Conservation (phyloP, 2,113 vertebrate genomes). For the Brevimyrus niger region DNA sequence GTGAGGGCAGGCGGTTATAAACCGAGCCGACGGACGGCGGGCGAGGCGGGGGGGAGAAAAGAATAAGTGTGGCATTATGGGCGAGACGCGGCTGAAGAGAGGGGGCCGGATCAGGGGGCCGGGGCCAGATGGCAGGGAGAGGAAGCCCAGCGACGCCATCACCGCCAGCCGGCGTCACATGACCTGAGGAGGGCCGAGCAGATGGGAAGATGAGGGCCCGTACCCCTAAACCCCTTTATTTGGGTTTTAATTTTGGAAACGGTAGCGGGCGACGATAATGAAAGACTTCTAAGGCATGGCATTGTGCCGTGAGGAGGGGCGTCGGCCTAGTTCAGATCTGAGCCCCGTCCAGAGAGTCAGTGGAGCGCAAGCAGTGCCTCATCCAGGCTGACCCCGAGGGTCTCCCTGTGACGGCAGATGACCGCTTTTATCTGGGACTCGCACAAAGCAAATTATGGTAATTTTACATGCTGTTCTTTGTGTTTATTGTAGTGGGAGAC, state of each 20-base stretch:
- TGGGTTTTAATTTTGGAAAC: slow-evolving; percentile 45
- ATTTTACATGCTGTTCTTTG: neutral
- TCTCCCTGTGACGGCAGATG: neutral
- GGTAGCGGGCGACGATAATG: neutral
- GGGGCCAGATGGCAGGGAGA: slow-evolving; percentile 50
- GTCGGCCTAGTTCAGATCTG: neutral
- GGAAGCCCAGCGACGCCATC: slow-evolving; percentile 41
- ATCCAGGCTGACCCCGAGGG: neutral
- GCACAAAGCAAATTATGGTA: neutral
- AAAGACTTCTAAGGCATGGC: neutral
- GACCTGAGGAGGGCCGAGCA: slow-evolving; percentile 44
- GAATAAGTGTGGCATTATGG: neutral
- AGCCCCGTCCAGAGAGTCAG: neutral
- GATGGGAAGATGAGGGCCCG: slow-evolving; percentile 47
- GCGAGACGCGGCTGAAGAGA: slow-evolving; percentile 8
- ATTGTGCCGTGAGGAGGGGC: neutral
- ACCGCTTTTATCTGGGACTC: neutral
- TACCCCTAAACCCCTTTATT: slow-evolving; percentile 58
- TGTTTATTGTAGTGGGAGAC: neutral
- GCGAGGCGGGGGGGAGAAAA: neutral
- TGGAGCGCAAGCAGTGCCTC: neutral
- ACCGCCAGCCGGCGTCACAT: slow-evolving; percentile 27
- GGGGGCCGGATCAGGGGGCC: slow-evolving; percentile 35
- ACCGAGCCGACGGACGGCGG: no score
- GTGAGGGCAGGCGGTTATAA: neutral